A percentile compares a stretch with the other conserved stretches of the same genome.
Evolutionary conservation across 2,888 invertebrate genomes (phyloP).

Genomic region (Hypercompe scribonia): DNA sequence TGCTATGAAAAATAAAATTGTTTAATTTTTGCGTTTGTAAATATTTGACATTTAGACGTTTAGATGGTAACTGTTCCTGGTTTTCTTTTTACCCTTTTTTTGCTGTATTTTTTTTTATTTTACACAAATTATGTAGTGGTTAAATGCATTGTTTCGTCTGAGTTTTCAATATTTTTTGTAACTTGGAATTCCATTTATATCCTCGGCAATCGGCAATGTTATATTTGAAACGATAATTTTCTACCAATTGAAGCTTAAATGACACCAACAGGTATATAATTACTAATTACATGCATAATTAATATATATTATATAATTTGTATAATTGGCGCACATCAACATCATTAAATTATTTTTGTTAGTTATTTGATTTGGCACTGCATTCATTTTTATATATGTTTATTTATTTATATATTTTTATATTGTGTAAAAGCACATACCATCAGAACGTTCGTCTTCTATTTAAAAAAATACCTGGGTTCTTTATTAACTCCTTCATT

Average conservation of each 20-base stretch:
- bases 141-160: not conserved
- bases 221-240: not conserved
- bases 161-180: not conserved
- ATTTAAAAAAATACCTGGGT: not conserved
- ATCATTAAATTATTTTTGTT: not conserved
- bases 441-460: too few species aligned
- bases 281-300: not conserved
- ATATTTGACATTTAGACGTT: not conserved
- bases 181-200: not conserved
- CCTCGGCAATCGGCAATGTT: not conserved
- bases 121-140: not conserved
- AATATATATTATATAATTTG: not conserved
- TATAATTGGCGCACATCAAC: not conserved
- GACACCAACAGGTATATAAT: not conserved
- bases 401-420: too few species aligned
- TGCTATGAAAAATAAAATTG: constrained; percentile 19
- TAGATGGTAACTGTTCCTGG: not conserved
- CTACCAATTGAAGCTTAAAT: not conserved
- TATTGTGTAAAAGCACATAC: too few species aligned
- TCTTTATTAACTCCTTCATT: not conserved
- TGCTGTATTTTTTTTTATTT: not conserved
- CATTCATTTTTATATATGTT: too few species aligned
- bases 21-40: not conserved
- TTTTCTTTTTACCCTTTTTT: not conserved
- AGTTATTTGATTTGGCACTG: not conserved